Conservation (phyloP, 1,140 invertebrate species). For the Danaus melanippus region DNA sequence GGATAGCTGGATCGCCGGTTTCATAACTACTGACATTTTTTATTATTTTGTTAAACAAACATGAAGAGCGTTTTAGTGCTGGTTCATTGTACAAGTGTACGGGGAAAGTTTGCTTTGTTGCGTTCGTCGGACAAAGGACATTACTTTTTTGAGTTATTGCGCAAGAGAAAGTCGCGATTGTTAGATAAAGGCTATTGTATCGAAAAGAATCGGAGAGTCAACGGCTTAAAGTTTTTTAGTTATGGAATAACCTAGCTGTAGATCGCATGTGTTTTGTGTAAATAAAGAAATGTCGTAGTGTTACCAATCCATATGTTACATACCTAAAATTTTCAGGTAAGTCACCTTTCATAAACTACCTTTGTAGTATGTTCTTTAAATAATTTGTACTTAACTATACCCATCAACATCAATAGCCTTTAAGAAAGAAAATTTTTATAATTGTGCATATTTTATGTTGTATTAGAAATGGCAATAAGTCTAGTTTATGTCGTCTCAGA, state of each 20-base stretch:
- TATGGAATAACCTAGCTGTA: conserved; percentile 40
- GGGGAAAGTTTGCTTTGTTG: conserved; percentile 53
- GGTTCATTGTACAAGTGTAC: conserved; percentile 35
- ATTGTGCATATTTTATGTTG: too few species aligned
- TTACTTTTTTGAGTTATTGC: conserved; percentile 51
- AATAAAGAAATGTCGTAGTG: conserved; percentile 18
- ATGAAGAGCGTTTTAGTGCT: conserved; percentile 21
- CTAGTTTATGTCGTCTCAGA: conserved; percentile 16
- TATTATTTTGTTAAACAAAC: conserved; percentile 29
- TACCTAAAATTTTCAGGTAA: too few species aligned
- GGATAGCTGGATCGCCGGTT: conserved; percentile 55
- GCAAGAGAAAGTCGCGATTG: conserved; percentile 58
- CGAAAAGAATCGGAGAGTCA: conserved; percentile 40
- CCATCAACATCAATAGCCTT: too few species aligned
- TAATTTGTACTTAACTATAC: too few species aligned
- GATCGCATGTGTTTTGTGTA: conserved; percentile 45
- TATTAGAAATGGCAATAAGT: too few species aligned
- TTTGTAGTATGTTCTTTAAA: too few species aligned
- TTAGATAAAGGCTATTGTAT: conserved; percentile 52
- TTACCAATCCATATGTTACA: background rate
- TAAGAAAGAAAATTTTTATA: too few species aligned
- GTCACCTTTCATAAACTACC: too few species aligned
- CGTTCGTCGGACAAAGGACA: conserved; percentile 35
- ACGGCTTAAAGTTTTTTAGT: conserved; percentile 62
- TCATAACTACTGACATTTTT: conserved; percentile 38